Base-by-base conservation (phyloP, 2,888 invertebrate species). In the Glyphotaelius pellucidus region DNA sequence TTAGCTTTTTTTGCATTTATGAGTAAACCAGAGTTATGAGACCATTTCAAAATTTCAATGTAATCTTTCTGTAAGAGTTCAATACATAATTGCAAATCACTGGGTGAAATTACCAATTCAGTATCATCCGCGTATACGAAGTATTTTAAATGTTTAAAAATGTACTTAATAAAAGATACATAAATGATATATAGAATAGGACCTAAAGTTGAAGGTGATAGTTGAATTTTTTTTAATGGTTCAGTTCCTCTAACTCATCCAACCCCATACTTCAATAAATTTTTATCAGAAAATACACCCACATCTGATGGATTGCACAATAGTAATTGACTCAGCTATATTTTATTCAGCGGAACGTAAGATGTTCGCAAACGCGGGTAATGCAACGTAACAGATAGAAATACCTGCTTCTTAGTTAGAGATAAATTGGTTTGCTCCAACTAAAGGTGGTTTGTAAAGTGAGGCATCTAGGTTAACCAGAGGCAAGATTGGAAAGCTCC, bases 401-500 rank as follows among this genome's bases (percentile, higher is more conserved):
- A 87, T 87, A 87, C 85, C 85, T 86, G 87, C 52, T 32, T 87
- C 67, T 5, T 32, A 67, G 87, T 87, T 31, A 52, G 32, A 87
- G 52, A 67, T 67, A 67, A 87, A 87, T 31, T 67, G 15, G 87
- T 32, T 32, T 25, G 87, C 31, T 67, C 87, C 32, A 52, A 87
- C 31, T 67, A 31, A 52, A 52, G 87, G 30, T 19, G 67, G 52
- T 67, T 67, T 67, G 67, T 14, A 25, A 31, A 35, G 87, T 31
- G 32, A 87, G 87, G 87, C 32, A 67, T 87, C 87, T 52, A 30
- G 83, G 83, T 83, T 83, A 90, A 90, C 81, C 81, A 47, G 42
- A 35, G 31, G 52, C 81, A 52, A 85, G 85, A 84, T 67, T 84
- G 89, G 90, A 92, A 90, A 92, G 85, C 91, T 92, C 87, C 52